Evolutionary conservation across 2,797 vertebrate species (phyloP).

Genomic region (Tarsius wallacei): DNA sequence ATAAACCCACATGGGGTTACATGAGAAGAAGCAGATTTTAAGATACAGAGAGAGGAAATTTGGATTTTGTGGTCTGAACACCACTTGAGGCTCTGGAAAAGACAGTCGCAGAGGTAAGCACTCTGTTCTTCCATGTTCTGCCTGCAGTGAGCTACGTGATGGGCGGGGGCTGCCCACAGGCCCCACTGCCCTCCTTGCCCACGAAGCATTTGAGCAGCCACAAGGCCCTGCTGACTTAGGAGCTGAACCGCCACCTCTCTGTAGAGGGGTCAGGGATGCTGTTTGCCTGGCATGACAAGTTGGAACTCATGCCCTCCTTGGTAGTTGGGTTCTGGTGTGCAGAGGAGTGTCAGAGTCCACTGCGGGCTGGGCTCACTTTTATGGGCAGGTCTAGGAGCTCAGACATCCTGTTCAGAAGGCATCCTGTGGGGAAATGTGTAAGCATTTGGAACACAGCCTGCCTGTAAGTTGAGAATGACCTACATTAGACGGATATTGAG

Average conservation of each 20-base stretch:
- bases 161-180: neutral
- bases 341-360: neutral
- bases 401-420: neutral
- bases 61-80: neutral
- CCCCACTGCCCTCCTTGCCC: neutral
- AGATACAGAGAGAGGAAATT: neutral
- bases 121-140: neutral
- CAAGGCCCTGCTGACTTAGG: neutral
- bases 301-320: neutral
- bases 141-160: accelerated
- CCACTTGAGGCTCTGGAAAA: neutral
- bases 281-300: neutral
- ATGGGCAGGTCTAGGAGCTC: neutral
- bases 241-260: neutral
- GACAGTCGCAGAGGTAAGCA: neutral
- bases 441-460: neutral
- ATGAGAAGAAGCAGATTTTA: neutral
- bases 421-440: neutral
- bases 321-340: neutral
- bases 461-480: neutral
- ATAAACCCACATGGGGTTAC: neutral
- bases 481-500: neutral
- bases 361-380: neutral
- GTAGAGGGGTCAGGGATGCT: neutral
- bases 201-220: neutral